Percentiles rank a stretch among this genome's conserved stretches.
Evolutionary conservation across 2,113 vertebrate genomes (phyloP).

Genomic region (Pelmatolapia mariae): DNA sequence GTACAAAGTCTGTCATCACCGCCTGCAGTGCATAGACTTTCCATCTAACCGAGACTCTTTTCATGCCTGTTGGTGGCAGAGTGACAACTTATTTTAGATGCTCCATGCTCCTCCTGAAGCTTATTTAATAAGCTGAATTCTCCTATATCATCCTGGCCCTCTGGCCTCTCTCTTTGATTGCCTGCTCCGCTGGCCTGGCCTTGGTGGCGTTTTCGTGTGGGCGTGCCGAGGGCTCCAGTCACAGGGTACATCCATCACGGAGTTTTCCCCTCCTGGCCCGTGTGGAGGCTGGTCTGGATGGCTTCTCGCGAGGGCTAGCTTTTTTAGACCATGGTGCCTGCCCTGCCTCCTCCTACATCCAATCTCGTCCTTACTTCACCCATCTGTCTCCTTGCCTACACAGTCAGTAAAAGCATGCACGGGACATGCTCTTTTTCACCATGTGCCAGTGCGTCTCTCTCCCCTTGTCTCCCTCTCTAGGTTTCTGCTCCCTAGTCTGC

Average conservation of each 20-base stretch:
- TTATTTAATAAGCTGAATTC: constrained; percentile 69
- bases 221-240: constrained; percentile 44
- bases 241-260: constrained; percentile 60
- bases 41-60: constrained; percentile 36
- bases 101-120: constrained; percentile 57
- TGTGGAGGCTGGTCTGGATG: constrained; percentile 14
- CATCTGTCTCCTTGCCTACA: constrained; percentile 56
- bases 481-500: constrained; percentile 18
- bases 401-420: constrained; percentile 45
- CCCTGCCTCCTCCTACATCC: constrained; percentile 51
- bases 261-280: neutral
- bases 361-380: constrained; percentile 54
- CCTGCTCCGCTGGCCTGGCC: constrained; percentile 56
- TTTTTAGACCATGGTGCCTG: constrained; percentile 32
- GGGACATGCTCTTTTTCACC: constrained; percentile 16
- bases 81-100: constrained; percentile 64
- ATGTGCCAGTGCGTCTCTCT: constrained; percentile 2
- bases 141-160: constrained; percentile 57
- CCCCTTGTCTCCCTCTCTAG: constrained; percentile 5
- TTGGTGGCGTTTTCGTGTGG: constrained; percentile 51
- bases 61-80: constrained; percentile 55
- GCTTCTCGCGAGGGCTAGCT: constrained; percentile 43
- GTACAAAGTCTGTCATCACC: constrained; percentile 54
- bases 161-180: constrained; percentile 56
- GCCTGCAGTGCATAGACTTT: constrained; percentile 38